Evolutionary conservation across 2,113 vertebrate genomes (phyloP).

Genomic region (Rhynchomys soricoides): DNA sequence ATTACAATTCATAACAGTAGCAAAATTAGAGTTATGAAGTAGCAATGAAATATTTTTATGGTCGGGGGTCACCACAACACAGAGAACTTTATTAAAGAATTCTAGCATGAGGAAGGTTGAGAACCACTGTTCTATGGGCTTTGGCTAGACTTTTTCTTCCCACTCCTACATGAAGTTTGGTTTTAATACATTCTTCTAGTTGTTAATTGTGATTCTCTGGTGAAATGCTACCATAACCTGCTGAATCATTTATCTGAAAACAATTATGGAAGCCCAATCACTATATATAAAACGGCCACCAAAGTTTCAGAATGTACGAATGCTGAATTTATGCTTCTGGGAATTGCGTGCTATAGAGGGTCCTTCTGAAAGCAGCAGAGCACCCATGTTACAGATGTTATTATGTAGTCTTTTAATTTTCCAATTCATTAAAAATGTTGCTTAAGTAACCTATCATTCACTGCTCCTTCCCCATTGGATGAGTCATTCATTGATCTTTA

Average conservation of each 20-base stretch:
- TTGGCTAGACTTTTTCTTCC: background rate
- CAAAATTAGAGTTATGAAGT: background rate
- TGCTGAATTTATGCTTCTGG: background rate
- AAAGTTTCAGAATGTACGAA: background rate
- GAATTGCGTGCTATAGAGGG: background rate
- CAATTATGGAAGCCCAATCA: background rate
- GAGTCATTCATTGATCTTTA: constrained; percentile 61
- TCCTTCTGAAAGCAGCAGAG: constrained; percentile 20
- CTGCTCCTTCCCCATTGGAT: constrained; percentile 32
- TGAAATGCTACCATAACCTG: background rate
- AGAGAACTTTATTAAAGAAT: background rate
- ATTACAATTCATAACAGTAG: background rate
- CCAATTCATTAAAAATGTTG: constrained; percentile 62
- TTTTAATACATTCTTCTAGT: background rate
- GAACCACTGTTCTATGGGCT: background rate
- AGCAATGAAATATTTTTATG: background rate
- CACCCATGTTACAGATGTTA: background rate
- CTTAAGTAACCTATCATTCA: constrained; percentile 58
- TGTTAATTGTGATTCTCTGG: background rate
- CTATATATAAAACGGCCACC: background rate
- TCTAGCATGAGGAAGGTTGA: background rate
- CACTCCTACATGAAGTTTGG: background rate
- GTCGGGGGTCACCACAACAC: background rate
- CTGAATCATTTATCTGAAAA: background rate
- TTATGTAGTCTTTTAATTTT: constrained; percentile 54